These are phyloP conservation scores for Arctocebus calabarensis DNA, from an alignment of 2,797 vertebrate species.

Conservation along the genomic window DNA sequence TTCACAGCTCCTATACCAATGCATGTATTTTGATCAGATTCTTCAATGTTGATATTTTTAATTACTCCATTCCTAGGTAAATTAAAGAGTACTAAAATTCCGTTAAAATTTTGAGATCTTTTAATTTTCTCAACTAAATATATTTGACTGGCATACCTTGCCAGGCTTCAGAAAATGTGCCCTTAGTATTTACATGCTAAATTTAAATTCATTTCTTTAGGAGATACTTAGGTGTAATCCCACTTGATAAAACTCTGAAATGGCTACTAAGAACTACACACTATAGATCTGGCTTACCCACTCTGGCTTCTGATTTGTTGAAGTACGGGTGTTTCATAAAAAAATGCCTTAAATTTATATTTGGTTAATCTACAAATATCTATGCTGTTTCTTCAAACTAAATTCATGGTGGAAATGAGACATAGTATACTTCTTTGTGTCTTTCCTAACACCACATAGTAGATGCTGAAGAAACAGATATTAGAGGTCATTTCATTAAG, in stretches of 20 bases:
- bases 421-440: neutral
- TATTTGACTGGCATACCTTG: neutral
- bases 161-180: neutral
- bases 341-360: neutral
- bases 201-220: neutral
- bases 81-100: constrained; percentile 26
- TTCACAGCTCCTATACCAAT: neutral
- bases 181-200: neutral
- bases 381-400: neutral
- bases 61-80: neutral
- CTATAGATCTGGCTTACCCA: neutral
- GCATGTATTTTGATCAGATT: neutral
- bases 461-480: neutral
- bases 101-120: neutral
- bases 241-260: constrained; percentile 10
- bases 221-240: neutral
- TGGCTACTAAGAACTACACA: neutral
- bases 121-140: neutral
- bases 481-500: neutral
- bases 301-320: neutral
- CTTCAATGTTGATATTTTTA: neutral
- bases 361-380: neutral
- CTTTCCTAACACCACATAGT: neutral
- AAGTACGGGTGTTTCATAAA: neutral
- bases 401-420: neutral